Conservation (phyloP, 2,797 vertebrate species). For the Steatocranus sp. region DNA sequence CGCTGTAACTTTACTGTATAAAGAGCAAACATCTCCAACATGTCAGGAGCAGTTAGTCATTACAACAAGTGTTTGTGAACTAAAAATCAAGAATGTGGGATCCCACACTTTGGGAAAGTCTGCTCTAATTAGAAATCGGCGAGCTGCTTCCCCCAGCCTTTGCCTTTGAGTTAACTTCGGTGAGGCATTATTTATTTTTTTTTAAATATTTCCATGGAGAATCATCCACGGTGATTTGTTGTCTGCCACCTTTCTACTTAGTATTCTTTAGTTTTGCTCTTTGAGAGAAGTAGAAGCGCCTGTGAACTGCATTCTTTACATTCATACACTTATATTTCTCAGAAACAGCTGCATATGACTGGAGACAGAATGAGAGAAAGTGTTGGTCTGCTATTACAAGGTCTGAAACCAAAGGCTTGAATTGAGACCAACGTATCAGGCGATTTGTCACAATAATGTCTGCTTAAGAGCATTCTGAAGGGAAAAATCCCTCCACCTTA, state of each 20-base stretch:
- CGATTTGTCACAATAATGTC: neutral
- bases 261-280: neutral
- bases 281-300: neutral
- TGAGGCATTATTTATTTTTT: neutral
- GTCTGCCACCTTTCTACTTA: neutral
- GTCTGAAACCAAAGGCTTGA: neutral
- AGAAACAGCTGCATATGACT: neutral
- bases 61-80: neutral
- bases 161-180: neutral
- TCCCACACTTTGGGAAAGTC: no score
- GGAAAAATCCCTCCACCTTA: neutral
- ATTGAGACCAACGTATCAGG: neutral
- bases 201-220: neutral
- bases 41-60: neutral
- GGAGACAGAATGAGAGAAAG: neutral
- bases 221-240: neutral
- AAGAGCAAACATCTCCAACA: neutral
- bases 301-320: neutral
- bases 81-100: neutral
- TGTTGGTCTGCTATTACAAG: neutral
- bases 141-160: neutral
- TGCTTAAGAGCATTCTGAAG: neutral
- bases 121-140: neutral
- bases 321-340: neutral
- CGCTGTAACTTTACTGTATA: neutral